Percentiles rank a stretch among this genome's conserved stretches.
These are phyloP conservation scores for Oncorhynchus masou DNA, from an alignment of 2,113 vertebrate species.

Conservation along the genomic window DNA sequence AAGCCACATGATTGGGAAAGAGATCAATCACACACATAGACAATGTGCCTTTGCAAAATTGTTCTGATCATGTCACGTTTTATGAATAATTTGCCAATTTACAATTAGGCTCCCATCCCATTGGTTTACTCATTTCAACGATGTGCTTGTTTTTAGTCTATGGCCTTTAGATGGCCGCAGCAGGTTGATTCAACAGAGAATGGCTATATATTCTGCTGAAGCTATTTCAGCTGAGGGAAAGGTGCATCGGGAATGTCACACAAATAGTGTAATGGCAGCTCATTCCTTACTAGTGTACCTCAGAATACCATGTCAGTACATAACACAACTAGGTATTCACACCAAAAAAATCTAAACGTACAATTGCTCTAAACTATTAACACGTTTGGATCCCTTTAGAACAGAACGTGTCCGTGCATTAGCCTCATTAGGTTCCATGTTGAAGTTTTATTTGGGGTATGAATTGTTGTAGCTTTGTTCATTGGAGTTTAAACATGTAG, in stretches of 20 bases:
- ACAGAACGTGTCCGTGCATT: slow-evolving; percentile 46
- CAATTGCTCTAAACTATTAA: background rate
- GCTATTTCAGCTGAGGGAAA: background rate
- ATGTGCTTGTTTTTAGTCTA: background rate
- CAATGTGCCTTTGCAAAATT: slow-evolving; percentile 68
- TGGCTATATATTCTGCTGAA: background rate
- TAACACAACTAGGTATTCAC: background rate
- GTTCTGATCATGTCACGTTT: slow-evolving; percentile 38
- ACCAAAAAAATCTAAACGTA: background rate
- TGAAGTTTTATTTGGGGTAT: slow-evolving; percentile 47
- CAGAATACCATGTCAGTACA: background rate
- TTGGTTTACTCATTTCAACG: background rate
- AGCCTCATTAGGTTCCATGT: slow-evolving; percentile 25
- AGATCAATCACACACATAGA: slow-evolving; percentile 16
- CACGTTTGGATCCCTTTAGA: slow-evolving; percentile 13
- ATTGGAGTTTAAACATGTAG: slow-evolving; percentile 61
- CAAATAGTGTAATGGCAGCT: background rate
- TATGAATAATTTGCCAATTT: slow-evolving; percentile 3
- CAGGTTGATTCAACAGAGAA: background rate
- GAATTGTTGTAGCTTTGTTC: slow-evolving; percentile 69
- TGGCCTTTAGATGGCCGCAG: background rate
- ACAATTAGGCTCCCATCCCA: background rate
- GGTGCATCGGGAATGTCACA: background rate
- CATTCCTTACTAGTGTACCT: slow-evolving; percentile 1
- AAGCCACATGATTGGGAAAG: background rate